Conservation (phyloP, 2,797 vertebrate species). For the Gambusia yucatana region DNA sequence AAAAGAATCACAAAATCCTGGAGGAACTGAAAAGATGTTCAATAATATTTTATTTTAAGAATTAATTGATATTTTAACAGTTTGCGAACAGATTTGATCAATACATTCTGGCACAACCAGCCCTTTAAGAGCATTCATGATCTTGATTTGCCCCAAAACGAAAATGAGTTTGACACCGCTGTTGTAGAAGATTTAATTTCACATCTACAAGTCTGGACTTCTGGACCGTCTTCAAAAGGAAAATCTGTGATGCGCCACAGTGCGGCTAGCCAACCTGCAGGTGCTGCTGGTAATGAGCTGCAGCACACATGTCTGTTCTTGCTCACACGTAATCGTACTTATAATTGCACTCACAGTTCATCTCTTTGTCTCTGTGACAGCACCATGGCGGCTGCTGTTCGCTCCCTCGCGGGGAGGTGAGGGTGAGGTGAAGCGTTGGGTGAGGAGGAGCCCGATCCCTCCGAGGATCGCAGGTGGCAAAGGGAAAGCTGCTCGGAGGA, state of each 20-base stretch:
- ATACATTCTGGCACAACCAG: too few species aligned
- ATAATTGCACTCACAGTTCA: conserved; percentile 90
- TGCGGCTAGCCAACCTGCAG: conserved; percentile 1
- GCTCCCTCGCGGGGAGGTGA: conserved; percentile 79
- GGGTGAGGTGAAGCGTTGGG: conserved; percentile 56
- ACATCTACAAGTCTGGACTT: conserved; percentile 9
- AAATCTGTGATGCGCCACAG: background rate
- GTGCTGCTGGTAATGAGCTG: background rate
- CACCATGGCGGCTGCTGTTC: conserved; percentile 91
- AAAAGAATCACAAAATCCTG: too few species aligned
- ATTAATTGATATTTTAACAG: too few species aligned
- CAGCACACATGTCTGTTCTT: conserved; percentile 31
- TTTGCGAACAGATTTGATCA: too few species aligned
- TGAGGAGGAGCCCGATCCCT: conserved; percentile 54
- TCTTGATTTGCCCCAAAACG: too few species aligned
- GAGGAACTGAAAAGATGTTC: too few species aligned
- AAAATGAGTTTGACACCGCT: too few species aligned
- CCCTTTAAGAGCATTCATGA: too few species aligned
- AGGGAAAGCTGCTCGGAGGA: conserved; percentile 73
- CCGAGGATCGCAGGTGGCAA: conserved; percentile 60
- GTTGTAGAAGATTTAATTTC: conserved; percentile 21
- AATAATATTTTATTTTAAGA: too few species aligned
- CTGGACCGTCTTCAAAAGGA: background rate
- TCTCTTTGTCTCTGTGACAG: conserved; percentile 99
- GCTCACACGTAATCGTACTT: conserved; percentile 38